Conservation (phyloP, 2,113 vertebrate species). For the Tragulus kanchil region DNA sequence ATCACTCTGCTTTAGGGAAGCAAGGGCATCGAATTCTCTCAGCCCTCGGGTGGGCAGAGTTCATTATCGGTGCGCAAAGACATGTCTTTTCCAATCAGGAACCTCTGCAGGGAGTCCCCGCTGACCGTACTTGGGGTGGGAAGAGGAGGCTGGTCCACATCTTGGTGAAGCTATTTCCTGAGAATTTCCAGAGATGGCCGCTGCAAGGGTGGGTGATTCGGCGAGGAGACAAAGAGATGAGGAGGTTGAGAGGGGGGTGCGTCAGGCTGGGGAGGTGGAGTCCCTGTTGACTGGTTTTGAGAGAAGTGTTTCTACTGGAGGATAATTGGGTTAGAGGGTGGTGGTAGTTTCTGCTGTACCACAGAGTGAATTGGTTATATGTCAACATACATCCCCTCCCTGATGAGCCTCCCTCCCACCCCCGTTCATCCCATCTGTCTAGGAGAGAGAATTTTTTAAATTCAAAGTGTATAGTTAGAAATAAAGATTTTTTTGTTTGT, state of each 20-base stretch:
- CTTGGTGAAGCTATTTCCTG: neutral
- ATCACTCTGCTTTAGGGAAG: slow-evolving; percentile 60
- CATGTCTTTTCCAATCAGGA: neutral
- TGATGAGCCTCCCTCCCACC: neutral
- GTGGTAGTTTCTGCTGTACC: neutral
- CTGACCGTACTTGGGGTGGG: neutral
- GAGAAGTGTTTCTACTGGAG: neutral
- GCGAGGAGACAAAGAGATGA: neutral
- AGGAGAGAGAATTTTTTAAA: neutral
- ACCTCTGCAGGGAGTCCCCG: neutral
- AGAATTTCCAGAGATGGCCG: neutral
- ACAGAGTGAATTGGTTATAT: neutral
- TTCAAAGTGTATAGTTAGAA: slow-evolving; percentile 25
- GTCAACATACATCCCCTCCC: neutral
- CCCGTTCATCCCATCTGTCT: fast-evolving
- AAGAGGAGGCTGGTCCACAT: neutral
- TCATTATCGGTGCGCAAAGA: neutral
- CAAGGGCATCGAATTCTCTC: neutral
- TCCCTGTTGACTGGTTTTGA: neutral
- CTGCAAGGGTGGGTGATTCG: neutral
- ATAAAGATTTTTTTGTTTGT: neutral
- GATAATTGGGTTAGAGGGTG: neutral
- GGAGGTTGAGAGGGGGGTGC: neutral
- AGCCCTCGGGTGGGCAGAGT: neutral
- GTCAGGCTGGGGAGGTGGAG: neutral